Base-by-base conservation (phyloP, 2,888 invertebrate species). In the Andrena trimmerana region DNA sequence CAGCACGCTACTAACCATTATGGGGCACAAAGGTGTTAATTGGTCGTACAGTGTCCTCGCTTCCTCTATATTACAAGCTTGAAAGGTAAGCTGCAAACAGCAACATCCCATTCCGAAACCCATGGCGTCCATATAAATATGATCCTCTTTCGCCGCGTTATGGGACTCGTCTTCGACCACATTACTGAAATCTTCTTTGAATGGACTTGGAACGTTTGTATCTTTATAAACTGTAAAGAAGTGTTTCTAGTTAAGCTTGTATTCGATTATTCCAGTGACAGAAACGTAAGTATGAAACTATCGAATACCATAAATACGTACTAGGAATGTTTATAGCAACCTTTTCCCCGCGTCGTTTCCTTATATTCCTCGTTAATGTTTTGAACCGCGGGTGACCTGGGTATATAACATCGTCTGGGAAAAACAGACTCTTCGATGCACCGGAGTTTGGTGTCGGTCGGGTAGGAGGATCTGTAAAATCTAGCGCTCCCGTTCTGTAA, bases 71-170 rank as follows among this genome's bases (percentile, higher is more conserved):
- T 99, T 99, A 94, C 98, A 98, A 0, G 99, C 99, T 94, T 98
- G 97, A 95, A 99, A 99, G 67, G 98, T 99, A 75, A 99, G 95
- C 94, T 99, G 99, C 54, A 99, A 95, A 93, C 99, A 99, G 92
- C 98, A 99, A 94, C 99, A 99, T 42, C 99, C 99, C 99, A 99
- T 99, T 74, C 99, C 99, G 94, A 99, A 99, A 31, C 99, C 99
- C 99, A 99, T 99, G 0, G 99, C 98, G 94, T 99, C 99, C 97
- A 99, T 97, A 92, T 99, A 99, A 85, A 99, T 97, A 92, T 98
- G 98, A 95, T 99, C 98, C 0, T 97, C 97, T 90, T 96, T 95
- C 0, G 97, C 97, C 0, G 96, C 96, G 80, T 94, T 94, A 86
- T 95, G 94, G 4, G 91, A 88, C 7, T 97, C 96, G 86, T 97